Conservation (phyloP, 2,113 vertebrate species). For the Salvelinus sp. region DNA sequence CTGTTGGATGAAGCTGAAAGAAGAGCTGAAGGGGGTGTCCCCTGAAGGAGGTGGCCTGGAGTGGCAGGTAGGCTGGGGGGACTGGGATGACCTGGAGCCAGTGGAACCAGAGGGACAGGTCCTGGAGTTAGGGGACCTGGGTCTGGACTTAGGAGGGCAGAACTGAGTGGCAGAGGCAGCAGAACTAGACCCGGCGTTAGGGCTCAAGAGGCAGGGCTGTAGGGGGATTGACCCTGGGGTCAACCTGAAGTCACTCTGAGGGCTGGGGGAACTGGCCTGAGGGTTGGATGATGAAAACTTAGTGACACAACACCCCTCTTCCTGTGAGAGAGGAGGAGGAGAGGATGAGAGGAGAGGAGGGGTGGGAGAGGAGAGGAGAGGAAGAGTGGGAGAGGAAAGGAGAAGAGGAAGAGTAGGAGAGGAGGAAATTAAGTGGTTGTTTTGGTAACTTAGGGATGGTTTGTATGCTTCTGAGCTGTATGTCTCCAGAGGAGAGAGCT, state of each 20-base stretch:
- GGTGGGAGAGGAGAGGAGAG: neutral
- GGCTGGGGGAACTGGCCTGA: neutral
- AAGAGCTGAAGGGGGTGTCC: slow-evolving; percentile 74
- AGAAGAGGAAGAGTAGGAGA: neutral
- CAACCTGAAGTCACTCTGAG: neutral
- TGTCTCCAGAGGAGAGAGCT: slow-evolving; percentile 8
- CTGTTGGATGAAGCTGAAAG: slow-evolving; percentile 88
- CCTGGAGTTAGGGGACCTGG: neutral
- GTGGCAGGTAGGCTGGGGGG: too few species aligned
- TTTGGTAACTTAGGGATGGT: neutral
- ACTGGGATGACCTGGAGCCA: neutral
- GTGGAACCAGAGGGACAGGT: neutral
- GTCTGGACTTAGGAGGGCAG: too few species aligned
- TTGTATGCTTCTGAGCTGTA: slow-evolving; percentile 5
- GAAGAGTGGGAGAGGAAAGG: neutral
- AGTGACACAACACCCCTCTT: slow-evolving; percentile 11
- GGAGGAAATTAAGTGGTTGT: too few species aligned
- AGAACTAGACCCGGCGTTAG: too few species aligned
- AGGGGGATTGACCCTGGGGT: neutral
- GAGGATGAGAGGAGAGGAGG: neutral
- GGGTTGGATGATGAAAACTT: slow-evolving; percentile 9
- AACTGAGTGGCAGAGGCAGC: too few species aligned
- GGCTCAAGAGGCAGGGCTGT: slow-evolving; percentile 15
- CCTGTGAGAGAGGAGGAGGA: neutral
- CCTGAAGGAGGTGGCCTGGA: neutral